Conservation (phyloP, 2,888 invertebrate genomes). For the Drosophila sordidula region DNA sequence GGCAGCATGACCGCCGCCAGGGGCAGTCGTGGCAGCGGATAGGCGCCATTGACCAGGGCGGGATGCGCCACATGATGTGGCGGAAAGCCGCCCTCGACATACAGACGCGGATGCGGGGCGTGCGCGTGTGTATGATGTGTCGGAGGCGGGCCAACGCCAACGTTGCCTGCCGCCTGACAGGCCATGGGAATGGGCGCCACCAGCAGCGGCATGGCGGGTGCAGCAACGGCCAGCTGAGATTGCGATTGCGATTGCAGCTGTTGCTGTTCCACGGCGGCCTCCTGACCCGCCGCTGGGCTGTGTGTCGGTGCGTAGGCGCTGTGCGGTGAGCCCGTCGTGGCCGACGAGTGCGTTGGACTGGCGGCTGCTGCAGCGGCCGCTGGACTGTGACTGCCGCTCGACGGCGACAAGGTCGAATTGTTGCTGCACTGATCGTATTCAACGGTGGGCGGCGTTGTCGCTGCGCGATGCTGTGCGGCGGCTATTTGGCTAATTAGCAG, state of each 20-base stretch:
- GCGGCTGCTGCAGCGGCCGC: conserved; percentile 65
- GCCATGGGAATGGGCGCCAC: conserved; percentile 70
- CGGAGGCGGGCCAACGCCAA: conserved; percentile 42
- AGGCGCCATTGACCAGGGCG: conserved; percentile 59
- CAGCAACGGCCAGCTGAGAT: conserved; percentile 20
- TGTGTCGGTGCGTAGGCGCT: conserved; percentile 71
- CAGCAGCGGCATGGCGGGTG: conserved; percentile 60
- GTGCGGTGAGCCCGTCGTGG: conserved; percentile 81
- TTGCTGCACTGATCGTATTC: conserved; percentile 83
- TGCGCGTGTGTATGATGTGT: conserved; percentile 42
- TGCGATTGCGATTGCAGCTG: conserved; percentile 36
- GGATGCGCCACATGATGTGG: conserved; percentile 72
- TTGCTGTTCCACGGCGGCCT: conserved; percentile 25
- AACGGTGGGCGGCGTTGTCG: conserved; percentile 57
- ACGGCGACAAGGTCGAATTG: conserved; percentile 77
- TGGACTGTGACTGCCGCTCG: conserved; percentile 53
- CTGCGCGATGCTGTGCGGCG: conserved; percentile 65
- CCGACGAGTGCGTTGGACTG: conserved; percentile 73
- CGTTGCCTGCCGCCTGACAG: conserved; percentile 18
- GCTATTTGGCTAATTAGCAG: conserved; percentile 82
- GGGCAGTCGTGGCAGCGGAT: conserved; percentile 78
- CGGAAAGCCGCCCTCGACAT: conserved; percentile 61
- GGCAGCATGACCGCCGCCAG: conserved; percentile 68
- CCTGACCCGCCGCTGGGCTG: conserved; percentile 64
- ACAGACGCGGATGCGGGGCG: conserved; percentile 50